A percentile compares a stretch with the other conserved stretches of the same genome.
phyloP scores from a whole-genome alignment of 2,113 vertebrate species.

The Siniperca knerii region DNA sequence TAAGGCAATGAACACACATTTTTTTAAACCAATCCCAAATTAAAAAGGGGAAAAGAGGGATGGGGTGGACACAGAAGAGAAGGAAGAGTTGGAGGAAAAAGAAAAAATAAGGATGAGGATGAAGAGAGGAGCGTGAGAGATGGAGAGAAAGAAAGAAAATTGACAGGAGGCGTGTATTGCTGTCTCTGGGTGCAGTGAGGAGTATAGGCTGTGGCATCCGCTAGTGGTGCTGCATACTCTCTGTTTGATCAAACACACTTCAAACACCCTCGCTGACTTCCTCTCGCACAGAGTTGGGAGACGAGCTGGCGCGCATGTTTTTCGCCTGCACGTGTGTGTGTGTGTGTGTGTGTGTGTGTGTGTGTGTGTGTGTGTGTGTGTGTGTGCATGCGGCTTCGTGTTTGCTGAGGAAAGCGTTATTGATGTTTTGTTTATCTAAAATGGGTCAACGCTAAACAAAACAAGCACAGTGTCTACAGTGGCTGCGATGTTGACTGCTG shows the following conservation, averaged over 20 bases:
- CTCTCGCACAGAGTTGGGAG: constrained; percentile 49
- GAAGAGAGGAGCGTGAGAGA: constrained; percentile 51
- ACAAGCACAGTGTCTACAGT: constrained; percentile 32
- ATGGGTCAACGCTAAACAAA: constrained; percentile 72
- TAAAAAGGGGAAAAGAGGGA: neutral
- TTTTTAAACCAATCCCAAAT: constrained; percentile 13
- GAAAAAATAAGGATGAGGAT: constrained; percentile 11
- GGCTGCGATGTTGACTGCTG: constrained; percentile 33
- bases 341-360: neutral
- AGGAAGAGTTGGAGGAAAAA: neutral
- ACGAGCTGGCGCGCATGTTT: constrained; percentile 3
- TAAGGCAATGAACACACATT: neutral
- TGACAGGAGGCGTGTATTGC: constrained; percentile 68
- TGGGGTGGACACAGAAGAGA: neutral
- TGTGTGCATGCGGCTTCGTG: neutral
- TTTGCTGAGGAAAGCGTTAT: constrained; percentile 70
- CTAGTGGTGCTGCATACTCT: constrained; percentile 77
- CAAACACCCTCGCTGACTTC: constrained; percentile 77
- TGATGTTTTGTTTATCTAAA: constrained; percentile 73
- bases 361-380: neutral
- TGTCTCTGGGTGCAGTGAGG: constrained; percentile 71
- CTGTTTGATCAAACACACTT: constrained; percentile 83
- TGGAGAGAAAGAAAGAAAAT: constrained; percentile 39
- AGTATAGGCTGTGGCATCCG: constrained; percentile 73
- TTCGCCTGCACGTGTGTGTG: neutral